Evolutionary conservation across 2,797 vertebrate species (phyloP).

Genomic region (Sternotherus odoratus): DNA sequence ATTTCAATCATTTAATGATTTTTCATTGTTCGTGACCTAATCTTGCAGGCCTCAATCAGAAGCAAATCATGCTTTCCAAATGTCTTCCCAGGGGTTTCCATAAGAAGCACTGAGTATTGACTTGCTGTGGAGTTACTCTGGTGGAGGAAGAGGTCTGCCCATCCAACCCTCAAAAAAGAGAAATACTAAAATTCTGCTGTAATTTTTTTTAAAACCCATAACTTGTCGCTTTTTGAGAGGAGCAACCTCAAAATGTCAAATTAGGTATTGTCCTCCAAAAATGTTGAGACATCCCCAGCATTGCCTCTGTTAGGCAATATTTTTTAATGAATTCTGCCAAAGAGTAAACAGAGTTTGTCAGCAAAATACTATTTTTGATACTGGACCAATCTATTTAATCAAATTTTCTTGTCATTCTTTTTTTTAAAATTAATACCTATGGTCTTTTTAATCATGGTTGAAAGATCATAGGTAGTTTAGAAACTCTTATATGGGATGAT

Average conservation of each 20-base stretch:
- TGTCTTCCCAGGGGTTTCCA: background rate
- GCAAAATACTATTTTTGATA: background rate
- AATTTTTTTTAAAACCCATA: background rate
- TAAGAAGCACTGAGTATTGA: background rate
- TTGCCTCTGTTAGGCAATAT: background rate
- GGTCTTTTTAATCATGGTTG: background rate
- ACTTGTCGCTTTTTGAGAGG: background rate
- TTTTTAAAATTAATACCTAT: background rate
- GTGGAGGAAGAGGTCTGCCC: background rate
- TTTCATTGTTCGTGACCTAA: background rate
- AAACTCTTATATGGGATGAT: background rate
- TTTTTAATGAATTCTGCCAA: no score
- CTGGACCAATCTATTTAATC: background rate
- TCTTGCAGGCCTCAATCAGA: background rate
- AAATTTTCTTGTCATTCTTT: background rate
- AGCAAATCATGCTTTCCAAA: background rate
- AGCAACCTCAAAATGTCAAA: background rate
- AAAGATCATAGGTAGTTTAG: background rate
- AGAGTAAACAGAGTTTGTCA: background rate
- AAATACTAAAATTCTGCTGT: background rate
- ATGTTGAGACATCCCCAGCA: no score
- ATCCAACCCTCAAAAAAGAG: background rate
- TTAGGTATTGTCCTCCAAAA: background rate
- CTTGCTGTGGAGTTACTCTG: background rate
- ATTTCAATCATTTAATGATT: no score